phyloP scores from a whole-genome alignment of 2,888 invertebrate genomes.

The Pseudococcus longispinus region DNA sequence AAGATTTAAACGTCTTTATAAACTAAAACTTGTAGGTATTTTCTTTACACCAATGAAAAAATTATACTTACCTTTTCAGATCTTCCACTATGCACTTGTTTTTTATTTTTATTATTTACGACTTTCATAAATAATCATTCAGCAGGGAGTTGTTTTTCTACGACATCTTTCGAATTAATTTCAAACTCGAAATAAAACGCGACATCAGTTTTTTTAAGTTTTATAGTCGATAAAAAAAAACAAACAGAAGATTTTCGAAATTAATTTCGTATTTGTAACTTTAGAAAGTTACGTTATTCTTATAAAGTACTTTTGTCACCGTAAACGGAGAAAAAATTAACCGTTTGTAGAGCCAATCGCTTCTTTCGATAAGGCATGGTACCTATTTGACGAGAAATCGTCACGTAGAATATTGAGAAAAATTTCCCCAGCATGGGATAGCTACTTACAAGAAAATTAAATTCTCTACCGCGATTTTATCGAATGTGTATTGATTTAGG shows the following conservation, averaged over 20 bases:
- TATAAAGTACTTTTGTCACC: not conserved
- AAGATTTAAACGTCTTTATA: constrained; percentile 27
- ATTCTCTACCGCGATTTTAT: not conserved
- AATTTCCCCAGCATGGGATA: not conserved
- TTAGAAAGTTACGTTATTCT: not conserved
- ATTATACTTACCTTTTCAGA: not conserved
- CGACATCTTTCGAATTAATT: not conserved
- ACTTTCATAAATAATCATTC: not conserved
- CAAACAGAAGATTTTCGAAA: not conserved
- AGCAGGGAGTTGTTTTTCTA: not conserved
- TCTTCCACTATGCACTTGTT: not conserved
- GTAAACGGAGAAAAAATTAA: not conserved
- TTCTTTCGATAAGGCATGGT: not conserved
- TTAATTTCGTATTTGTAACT: not conserved
- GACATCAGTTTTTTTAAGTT: not conserved
- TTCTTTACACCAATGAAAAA: not conserved
- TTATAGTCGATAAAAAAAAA: not conserved
- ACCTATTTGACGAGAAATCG: not conserved
- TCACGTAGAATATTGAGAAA: constrained; percentile 22
- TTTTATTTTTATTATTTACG: not conserved
- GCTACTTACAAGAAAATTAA: not conserved
- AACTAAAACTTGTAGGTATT: not conserved
- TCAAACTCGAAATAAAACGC: not conserved
- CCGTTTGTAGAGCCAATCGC: not conserved
- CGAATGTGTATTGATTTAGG: constrained; percentile 13